Percentiles rank a stretch among this genome's conserved stretches.
phyloP scores from a whole-genome alignment of 2,888 invertebrate species.

The Calameuta filiformis region DNA sequence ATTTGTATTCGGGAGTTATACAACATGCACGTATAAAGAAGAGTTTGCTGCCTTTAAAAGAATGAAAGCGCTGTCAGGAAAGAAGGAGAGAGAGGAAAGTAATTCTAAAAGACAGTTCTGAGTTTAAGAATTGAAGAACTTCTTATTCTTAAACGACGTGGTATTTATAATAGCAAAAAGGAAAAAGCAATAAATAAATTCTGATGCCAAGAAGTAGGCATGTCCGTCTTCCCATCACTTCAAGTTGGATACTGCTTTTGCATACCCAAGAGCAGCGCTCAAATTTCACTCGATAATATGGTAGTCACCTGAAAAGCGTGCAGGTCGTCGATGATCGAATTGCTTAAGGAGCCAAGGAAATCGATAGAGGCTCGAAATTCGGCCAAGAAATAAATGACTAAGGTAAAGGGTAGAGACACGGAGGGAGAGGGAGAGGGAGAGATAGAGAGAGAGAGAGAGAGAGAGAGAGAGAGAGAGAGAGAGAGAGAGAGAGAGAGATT shows the following conservation, averaged over 20 bases:
- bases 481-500: constrained; percentile 15
- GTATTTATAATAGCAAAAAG: constrained; percentile 43
- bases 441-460: neutral
- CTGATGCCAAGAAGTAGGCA: constrained; percentile 37
- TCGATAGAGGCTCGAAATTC: neutral
- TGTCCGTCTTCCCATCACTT: constrained; percentile 11
- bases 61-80: too few species aligned
- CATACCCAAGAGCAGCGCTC: neutral
- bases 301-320: too few species aligned
- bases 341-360: neutral
- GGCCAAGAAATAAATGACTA: neutral
- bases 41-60: too few species aligned
- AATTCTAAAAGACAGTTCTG: neutral
- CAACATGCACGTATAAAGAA: too few species aligned
- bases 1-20: too few species aligned
- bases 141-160: constrained; percentile 48
- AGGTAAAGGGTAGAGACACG: neutral
- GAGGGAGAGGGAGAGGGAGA: neutral
- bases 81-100: too few species aligned
- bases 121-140: constrained; percentile 50
- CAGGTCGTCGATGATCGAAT: neutral
- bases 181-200: constrained; percentile 55
- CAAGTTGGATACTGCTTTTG: constrained; percentile 1
- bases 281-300: too few species aligned
- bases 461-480: neutral